Conservation (phyloP, 1,140 invertebrate genomes). For the Drosophila trapezifrons region DNA sequence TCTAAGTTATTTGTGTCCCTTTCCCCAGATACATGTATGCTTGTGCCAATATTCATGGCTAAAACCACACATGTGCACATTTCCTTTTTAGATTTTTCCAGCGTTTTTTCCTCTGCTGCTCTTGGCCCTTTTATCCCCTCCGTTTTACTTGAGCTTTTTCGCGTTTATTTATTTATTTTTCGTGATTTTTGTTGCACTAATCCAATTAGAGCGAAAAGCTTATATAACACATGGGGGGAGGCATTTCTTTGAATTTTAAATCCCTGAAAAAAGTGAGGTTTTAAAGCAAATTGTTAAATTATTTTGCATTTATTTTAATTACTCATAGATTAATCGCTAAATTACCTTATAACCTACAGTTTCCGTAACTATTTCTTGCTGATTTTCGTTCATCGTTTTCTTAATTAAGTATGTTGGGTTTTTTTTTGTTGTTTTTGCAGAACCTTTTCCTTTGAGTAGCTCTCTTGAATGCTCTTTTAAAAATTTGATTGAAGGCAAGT, state of each 20-base stretch:
- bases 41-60: constrained; percentile 16
- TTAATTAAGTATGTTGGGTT: background rate
- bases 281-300: background rate
- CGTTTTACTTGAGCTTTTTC: constrained; percentile 9
- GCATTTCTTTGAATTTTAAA: background rate
- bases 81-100: constrained; percentile 17
- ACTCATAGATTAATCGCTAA: too few relatives aligned
- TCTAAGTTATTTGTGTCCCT: constrained; percentile 12
- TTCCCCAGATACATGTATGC: background rate
- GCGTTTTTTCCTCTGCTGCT: background rate
- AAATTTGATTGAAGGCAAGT: constrained; percentile 19
- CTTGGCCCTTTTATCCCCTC: background rate
- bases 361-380: background rate
- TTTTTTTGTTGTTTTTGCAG: background rate
- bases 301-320: background rate
- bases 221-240: background rate
- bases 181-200: constrained; percentile 14
- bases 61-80: constrained; percentile 14
- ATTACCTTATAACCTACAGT: background rate
- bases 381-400: background rate
- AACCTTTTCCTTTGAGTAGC: background rate
- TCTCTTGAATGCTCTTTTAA: background rate
- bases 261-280: background rate
- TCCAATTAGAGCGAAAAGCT: constrained; percentile 29
- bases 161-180: constrained; percentile 6